Percentiles rank a stretch among this genome's conserved stretches.
phyloP scores from a whole-genome alignment of 53 echinoderm and acorn worm genomes.

The Echinometra lucunter region DNA sequence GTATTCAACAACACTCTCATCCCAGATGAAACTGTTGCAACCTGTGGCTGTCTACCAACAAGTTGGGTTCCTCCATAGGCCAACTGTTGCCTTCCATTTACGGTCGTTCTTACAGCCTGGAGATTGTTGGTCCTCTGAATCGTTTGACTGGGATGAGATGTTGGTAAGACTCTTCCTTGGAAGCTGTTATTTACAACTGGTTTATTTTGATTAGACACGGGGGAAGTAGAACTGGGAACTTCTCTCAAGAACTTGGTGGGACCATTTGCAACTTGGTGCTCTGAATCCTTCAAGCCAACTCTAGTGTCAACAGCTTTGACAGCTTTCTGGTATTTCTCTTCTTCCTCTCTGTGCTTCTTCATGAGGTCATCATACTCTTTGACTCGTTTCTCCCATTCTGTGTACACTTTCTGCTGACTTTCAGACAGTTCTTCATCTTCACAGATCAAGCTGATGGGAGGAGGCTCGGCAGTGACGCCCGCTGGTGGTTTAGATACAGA shows the following conservation, averaged over 20 bases:
- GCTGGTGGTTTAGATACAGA: background rate
- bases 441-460: constrained; percentile 32
- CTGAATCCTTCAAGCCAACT: constrained; percentile 54
- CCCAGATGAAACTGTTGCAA: background rate
- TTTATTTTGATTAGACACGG: background rate
- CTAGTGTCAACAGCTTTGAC: constrained; percentile 64
- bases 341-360: constrained; percentile 67
- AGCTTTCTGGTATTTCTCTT: constrained; percentile 60
- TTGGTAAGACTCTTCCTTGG: background rate
- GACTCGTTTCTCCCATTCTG: constrained; percentile 50
- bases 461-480: background rate
- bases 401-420: constrained; percentile 45
- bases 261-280: constrained; percentile 28
- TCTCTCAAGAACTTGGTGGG: constrained; percentile 61
- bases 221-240: background rate
- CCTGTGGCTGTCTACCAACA: constrained; percentile 22
- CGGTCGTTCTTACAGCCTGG: background rate
- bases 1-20: background rate
- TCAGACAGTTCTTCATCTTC: constrained; percentile 47
- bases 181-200: background rate
- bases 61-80: constrained; percentile 47
- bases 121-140: background rate
- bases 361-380: constrained; percentile 59
- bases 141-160: background rate
- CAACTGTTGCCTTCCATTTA: constrained; percentile 55